Base-by-base conservation (phyloP, 2,113 vertebrate genomes). In the Ptyas mucosa region DNA sequence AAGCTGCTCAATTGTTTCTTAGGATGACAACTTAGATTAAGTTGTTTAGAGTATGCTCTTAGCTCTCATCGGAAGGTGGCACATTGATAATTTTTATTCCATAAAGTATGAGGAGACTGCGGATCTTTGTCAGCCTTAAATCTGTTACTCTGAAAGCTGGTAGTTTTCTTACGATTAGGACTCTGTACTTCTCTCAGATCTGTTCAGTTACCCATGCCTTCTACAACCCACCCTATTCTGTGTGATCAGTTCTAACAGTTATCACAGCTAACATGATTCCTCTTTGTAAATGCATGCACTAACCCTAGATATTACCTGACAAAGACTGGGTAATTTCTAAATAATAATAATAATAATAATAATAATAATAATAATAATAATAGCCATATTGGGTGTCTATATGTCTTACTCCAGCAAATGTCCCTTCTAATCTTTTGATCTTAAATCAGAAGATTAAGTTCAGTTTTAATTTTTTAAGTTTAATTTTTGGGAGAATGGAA, bases 401-500 rank as follows among this genome's bases (percentile, higher is more conserved):
- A 69, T 69, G 26, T 15, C n/a, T 75, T 75, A 75, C 61, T 64
- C 61, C 3, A 5, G 26, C 15, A 34, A 21, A 55, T 39, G 8
- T 2, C 15, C 10, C 52, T 88, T 88, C 53, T 75, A 75, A 75
- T 75, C 53, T 55, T 39, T 54, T 54, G 26, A 88, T 20, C 10
- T 34, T 57, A 57, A 52, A 8, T 52, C 51, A 52, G 9, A 52
- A 52, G 51, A 52, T 52, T 52, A 15, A 1, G 61, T 0, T 0
- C 0, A 55, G 4, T 43, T 93, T 86, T 61, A 75, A 64, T 93
- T 90, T 95, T 85, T 5, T 53, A 15, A 1, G 54, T 0, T 0
- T 61, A 81, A 75, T 93, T 90, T 95, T 85, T 5, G 85, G 7
- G 18, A 94, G 46, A 93, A 91, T 86, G 57, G 1, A 88, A 93